Conservation (phyloP, 2,113 vertebrate genomes). For the Circaetus gallicus region DNA sequence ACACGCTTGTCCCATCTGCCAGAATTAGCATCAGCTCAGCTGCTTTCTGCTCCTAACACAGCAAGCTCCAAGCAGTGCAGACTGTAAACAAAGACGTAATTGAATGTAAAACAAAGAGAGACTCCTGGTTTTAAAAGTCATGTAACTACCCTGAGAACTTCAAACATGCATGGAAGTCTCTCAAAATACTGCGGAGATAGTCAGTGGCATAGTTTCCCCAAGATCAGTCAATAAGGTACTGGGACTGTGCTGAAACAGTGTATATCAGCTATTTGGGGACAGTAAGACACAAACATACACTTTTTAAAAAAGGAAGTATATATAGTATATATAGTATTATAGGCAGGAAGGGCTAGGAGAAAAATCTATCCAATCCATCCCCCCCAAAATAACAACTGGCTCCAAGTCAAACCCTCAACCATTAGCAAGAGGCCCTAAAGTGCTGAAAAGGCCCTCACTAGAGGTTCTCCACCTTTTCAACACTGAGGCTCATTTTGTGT, state of each 20-base stretch:
- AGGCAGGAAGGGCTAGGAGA: background rate
- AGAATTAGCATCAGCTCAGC: background rate
- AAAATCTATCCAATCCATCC: background rate
- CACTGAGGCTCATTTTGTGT: background rate
- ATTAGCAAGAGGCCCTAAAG: background rate
- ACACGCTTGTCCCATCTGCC: background rate
- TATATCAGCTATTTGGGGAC: background rate
- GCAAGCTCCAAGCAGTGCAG: background rate
- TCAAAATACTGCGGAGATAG: background rate
- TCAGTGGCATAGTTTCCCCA: background rate
- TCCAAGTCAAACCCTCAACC: background rate
- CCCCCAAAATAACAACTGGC: background rate
- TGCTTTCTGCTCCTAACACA: background rate
- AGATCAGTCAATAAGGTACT: background rate
- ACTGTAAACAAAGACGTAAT: background rate
- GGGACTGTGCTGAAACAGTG: background rate
- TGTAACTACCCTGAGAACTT: background rate
- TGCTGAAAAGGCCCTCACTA: background rate
- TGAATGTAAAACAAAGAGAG: background rate
- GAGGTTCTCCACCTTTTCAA: background rate
- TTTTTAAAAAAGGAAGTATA: background rate
- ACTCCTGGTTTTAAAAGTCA: background rate
- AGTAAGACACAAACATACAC: background rate
- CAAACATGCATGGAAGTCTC: background rate
- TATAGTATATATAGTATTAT: background rate